phyloP scores from a whole-genome alignment of 2,888 invertebrate genomes.

The Pegoplata infirma region DNA sequence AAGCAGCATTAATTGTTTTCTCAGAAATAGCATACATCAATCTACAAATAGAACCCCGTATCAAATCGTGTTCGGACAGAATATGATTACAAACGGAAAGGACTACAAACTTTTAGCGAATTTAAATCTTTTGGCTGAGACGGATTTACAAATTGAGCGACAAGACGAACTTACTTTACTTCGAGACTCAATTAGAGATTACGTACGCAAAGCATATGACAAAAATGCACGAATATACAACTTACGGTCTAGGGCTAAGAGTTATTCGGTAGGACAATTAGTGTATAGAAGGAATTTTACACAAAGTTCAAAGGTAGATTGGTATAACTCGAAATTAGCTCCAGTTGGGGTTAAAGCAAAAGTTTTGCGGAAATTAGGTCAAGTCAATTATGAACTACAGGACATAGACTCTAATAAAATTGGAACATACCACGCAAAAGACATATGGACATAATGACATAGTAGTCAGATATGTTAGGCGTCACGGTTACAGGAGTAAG shows the following conservation, averaged over 20 bases:
- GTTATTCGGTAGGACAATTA: not conserved
- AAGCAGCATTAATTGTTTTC: not conserved
- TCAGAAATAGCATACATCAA: not conserved
- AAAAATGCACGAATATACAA: slow-evolving; percentile 15
- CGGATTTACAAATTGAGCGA: not conserved
- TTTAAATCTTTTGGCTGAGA: slow-evolving; percentile 9
- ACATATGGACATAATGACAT: too few relatives aligned
- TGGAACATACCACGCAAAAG: too few relatives aligned
- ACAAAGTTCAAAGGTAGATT: too few relatives aligned
- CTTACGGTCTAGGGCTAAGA: not conserved
- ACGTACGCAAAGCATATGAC: slow-evolving; percentile 7
- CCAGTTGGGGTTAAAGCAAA: too few relatives aligned
- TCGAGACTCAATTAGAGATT: not conserved
- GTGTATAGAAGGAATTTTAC: too few relatives aligned
- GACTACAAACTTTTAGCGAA: not conserved
- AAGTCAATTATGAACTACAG: too few relatives aligned
- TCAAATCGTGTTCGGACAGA: too few relatives aligned
- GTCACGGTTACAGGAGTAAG: too few relatives aligned
- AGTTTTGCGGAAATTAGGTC: too few relatives aligned
- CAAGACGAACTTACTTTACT: slow-evolving; percentile 9
- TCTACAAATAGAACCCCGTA: too few relatives aligned
- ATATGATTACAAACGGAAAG: slow-evolving; percentile 29
- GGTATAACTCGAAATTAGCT: slow-evolving; percentile 4
- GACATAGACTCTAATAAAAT: too few relatives aligned
- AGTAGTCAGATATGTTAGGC: too few relatives aligned